Conservation (phyloP, 2,113 vertebrate species). For the Hyperopisus bebe region DNA sequence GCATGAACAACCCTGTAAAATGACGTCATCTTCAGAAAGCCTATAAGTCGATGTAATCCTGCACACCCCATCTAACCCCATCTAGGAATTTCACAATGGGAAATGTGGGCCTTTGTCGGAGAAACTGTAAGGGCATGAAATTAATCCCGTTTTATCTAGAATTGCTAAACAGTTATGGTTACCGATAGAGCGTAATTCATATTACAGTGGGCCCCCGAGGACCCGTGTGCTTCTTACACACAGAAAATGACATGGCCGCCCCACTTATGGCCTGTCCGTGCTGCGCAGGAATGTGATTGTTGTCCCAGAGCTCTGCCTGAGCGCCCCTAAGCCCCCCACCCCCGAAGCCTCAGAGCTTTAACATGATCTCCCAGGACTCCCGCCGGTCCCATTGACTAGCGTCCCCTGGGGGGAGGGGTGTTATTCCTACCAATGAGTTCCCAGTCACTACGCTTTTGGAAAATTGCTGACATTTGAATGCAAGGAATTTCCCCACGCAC, state of each 20-base stretch:
- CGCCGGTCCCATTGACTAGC: not conserved
- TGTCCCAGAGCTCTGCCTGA: not conserved
- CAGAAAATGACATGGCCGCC: not conserved
- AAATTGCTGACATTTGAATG: slow-evolving; percentile 1
- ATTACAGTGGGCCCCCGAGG: not conserved
- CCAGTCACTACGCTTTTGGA: not conserved
- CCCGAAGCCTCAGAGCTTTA: not conserved
- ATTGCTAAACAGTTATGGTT: not conserved
- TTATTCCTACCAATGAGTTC: not conserved
- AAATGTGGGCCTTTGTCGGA: not conserved
- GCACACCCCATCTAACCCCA: not conserved
- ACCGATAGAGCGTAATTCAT: not conserved
- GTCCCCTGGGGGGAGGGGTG: not conserved
- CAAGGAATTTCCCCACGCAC: not conserved
- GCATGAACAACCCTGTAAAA: not conserved
- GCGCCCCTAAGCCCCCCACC: not conserved
- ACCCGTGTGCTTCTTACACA: not conserved
- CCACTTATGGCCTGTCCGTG: not conserved
- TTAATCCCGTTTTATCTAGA: not conserved
- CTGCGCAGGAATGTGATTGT: not conserved
- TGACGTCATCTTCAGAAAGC: not conserved
- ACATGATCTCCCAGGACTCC: not conserved
- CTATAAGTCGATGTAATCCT: not conserved
- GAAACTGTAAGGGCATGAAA: not conserved
- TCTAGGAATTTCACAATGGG: not conserved